phyloP scores from a whole-genome alignment of 2,113 vertebrate genomes.

The Nothoprocta perdicaria region DNA sequence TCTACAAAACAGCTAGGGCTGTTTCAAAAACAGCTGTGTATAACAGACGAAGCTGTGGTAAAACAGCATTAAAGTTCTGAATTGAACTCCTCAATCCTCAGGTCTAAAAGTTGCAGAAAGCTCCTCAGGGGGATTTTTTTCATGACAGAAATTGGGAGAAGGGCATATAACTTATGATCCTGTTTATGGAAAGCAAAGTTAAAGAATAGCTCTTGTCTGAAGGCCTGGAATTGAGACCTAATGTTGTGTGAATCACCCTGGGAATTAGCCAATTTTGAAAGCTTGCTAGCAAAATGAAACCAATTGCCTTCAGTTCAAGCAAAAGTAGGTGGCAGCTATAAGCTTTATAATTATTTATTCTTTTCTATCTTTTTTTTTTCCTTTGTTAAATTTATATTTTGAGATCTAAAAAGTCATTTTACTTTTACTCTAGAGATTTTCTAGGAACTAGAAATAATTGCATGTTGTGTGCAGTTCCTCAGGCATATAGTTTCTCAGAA shows the following conservation, averaged over 20 bases:
- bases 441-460: neutral
- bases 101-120: neutral
- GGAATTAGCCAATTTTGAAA: neutral
- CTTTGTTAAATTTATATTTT: neutral
- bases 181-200: neutral
- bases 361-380: neutral
- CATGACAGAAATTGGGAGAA: neutral
- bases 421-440: neutral
- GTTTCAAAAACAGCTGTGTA: neutral
- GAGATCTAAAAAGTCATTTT: accelerated
- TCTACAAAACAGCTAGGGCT: neutral
- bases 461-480: neutral
- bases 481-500: neutral
- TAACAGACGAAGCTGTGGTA: neutral
- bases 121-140: neutral
- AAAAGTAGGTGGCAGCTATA: neutral
- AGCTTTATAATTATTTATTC: neutral
- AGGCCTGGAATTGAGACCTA: neutral
- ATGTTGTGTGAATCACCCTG: neutral
- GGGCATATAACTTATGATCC: neutral
- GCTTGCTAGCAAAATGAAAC: neutral
- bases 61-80: neutral
- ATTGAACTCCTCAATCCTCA: neutral
- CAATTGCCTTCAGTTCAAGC: neutral
- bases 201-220: neutral